These are phyloP conservation scores for Pavo muticus DNA, from an alignment of 2,113 vertebrate species.

Conservation along the genomic window DNA sequence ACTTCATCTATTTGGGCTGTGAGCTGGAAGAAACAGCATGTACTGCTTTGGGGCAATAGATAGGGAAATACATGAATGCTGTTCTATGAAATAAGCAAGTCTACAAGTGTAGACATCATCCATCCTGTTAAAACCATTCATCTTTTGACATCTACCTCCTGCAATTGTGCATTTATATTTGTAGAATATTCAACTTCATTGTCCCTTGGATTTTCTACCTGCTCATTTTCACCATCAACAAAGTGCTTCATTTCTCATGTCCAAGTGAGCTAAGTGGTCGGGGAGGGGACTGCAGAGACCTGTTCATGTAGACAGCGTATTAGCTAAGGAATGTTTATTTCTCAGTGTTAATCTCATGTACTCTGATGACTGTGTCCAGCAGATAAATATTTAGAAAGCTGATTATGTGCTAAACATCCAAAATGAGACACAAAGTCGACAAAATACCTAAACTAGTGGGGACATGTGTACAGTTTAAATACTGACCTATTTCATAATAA, in stretches of 20 bases:
- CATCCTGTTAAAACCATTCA: slow-evolving; percentile 9
- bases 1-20: background rate
- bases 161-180: background rate
- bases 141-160: background rate
- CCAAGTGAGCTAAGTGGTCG: background rate
- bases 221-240: background rate
- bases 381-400: slow-evolving; percentile 40
- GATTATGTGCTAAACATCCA: slow-evolving; percentile 39
- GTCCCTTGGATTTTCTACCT: background rate
- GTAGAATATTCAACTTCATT: background rate
- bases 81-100: background rate
- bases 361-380: background rate
- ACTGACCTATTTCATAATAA: background rate
- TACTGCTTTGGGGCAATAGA: background rate
- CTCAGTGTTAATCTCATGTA: slow-evolving; percentile 14
- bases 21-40: background rate
- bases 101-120: background rate
- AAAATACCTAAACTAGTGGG: slow-evolving; percentile 16
- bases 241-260: background rate
- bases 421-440: background rate
- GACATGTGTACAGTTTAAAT: background rate
- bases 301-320: background rate
- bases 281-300: background rate
- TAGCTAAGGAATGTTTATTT: background rate
- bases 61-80: background rate